Evolutionary conservation across 53 echinoderm and acorn worm species (phyloP).

Genomic region (Luidia sarsii): DNA sequence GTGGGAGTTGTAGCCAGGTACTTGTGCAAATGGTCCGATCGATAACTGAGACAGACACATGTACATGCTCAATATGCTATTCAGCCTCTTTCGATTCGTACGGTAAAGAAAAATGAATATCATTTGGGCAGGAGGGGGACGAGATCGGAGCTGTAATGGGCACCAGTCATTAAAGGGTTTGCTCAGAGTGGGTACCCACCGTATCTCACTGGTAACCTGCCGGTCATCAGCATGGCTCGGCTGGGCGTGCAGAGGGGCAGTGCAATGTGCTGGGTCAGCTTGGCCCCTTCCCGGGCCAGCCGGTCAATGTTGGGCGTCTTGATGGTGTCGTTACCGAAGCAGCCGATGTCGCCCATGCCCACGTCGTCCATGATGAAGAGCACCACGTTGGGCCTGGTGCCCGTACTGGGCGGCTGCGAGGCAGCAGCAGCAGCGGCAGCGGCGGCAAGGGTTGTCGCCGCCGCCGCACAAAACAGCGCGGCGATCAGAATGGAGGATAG

Average conservation of each 20-base stretch:
- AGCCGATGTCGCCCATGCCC: slow-evolving; percentile 94
- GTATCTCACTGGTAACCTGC: slow-evolving; percentile 80
- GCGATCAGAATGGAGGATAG: not conserved
- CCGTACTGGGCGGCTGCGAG: not conserved
- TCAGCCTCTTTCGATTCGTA: too few species aligned
- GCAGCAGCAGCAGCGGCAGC: too few species aligned
- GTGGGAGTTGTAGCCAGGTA: too few species aligned
- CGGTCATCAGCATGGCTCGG: slow-evolving; percentile 92
- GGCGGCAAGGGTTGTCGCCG: too few species aligned
- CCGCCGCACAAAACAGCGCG: not conserved
- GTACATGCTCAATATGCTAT: too few species aligned
- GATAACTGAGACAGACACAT: too few species aligned
- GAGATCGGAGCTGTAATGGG: too few species aligned
- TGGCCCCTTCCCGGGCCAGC: slow-evolving; percentile 87
- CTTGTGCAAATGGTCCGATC: too few species aligned
- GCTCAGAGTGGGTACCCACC: slow-evolving; percentile 71
- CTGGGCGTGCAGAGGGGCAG: slow-evolving; percentile 95
- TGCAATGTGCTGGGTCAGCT: slow-evolving; percentile 89
- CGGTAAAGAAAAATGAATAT: too few species aligned
- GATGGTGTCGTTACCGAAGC: slow-evolving; percentile 90
- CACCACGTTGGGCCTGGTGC: slow-evolving; percentile 71
- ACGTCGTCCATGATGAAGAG: slow-evolving; percentile 94
- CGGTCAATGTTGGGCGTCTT: slow-evolving; percentile 89
- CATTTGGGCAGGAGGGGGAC: too few species aligned
- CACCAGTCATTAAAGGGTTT: too few species aligned